These are phyloP conservation scores for Labeo catla DNA, from an alignment of 2,113 vertebrate species.

Conservation along the genomic window DNA sequence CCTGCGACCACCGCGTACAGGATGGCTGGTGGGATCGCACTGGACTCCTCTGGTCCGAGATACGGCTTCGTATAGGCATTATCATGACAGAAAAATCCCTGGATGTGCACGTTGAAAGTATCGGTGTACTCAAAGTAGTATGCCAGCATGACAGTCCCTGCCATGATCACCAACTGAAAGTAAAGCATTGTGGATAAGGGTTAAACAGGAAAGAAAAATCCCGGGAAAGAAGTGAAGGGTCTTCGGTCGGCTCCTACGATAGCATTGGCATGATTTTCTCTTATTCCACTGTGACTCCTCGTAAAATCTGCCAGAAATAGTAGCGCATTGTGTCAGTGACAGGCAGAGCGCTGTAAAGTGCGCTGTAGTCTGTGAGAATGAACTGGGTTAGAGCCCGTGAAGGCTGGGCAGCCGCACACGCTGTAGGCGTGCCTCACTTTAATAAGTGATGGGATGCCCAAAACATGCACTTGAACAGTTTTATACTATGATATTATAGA, in stretches of 20 bases:
- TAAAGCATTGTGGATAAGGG: constrained; percentile 82
- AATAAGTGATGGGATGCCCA: constrained; percentile 8
- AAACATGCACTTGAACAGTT: not conserved
- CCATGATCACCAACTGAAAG: constrained; percentile 93
- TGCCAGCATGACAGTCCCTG: constrained; percentile 87
- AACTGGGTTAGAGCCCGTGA: not conserved
- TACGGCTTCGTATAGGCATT: constrained; percentile 84
- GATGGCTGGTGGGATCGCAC: constrained; percentile 83
- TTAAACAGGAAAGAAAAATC: constrained; percentile 19
- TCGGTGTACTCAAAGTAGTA: constrained; percentile 94
- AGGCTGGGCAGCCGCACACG: constrained; percentile 3
- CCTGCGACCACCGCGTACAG: constrained; percentile 87
- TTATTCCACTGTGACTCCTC: not conserved
- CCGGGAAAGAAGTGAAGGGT: not conserved
- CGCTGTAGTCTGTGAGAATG: constrained; percentile 13
- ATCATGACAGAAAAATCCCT: constrained; percentile 91
- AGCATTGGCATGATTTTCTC: not conserved
- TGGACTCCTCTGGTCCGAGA: constrained; percentile 86
- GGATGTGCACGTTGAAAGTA: constrained; percentile 87
- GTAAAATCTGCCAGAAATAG: not conserved
- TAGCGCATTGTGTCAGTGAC: constrained; percentile 3
- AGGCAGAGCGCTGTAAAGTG: not conserved
- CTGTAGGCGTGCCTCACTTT: constrained; percentile 19
- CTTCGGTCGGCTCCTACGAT: not conserved
- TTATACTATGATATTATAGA: not conserved